phyloP scores from a whole-genome alignment of 1,140 invertebrate species.

The Maniola jurtina region DNA sequence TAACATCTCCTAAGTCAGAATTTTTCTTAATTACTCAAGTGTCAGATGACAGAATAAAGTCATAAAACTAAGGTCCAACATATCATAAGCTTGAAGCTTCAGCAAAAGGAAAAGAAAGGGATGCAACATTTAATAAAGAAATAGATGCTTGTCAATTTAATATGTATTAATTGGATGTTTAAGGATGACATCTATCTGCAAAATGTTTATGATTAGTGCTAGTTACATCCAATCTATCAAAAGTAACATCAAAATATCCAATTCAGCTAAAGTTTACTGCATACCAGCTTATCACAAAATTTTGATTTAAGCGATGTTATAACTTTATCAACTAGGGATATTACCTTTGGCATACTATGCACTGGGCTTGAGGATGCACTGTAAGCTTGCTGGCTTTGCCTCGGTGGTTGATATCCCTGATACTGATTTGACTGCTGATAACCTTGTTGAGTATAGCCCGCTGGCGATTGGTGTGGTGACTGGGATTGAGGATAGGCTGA shows the following conservation, averaged over 20 bases:
- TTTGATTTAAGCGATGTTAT: neutral
- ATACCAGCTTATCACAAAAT: neutral
- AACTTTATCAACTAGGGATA: neutral
- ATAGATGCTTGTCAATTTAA: no score
- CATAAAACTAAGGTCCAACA: no score
- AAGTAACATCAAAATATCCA: no score
- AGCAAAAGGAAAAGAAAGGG: no score
- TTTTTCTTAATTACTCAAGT: neutral
- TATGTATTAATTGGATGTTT: no score
- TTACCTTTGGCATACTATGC: constrained; percentile 52
- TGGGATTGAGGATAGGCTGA: constrained; percentile 9
- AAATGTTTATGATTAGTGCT: no score
- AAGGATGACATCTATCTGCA: no score
- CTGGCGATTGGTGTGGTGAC: constrained; percentile 7
- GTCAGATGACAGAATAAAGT: neutral
- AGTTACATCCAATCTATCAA: no score
- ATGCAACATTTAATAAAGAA: no score
- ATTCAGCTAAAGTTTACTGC: no score
- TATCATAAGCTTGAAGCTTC: no score
- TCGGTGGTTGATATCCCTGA: constrained; percentile 35
- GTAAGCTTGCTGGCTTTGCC: constrained; percentile 46
- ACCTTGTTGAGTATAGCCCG: constrained; percentile 29
- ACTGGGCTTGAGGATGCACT: constrained; percentile 43
- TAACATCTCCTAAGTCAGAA: constrained; percentile 2
- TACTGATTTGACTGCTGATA: constrained; percentile 42